Base-by-base conservation (phyloP, 2,113 vertebrate genomes). In the Aptenodytes patagonicus region DNA sequence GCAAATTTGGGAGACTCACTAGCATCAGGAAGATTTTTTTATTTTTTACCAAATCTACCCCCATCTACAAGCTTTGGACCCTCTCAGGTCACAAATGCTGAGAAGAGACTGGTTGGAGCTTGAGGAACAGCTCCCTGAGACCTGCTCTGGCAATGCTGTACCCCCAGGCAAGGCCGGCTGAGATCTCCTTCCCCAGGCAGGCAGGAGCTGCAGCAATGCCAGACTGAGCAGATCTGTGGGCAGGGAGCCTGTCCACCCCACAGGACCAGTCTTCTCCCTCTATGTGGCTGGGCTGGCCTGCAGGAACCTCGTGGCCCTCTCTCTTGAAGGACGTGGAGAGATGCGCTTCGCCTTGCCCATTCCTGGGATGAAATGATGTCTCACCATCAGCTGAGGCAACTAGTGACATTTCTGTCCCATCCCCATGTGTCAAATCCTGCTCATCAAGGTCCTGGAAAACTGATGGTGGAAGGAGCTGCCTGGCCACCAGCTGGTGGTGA, bases 241-340 rank as follows among this genome's bases (percentile, higher is more conserved):
- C 7, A 47, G 14, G 10, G 18, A 86, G 8, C 22, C 36, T 49
- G 38, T 18, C n/a, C 20, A 55, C 19, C 4, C 26, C 38, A 34
- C 44, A 54, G 36, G 28, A 72, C 20, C 16, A 19, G 17, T 36
- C 17, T 75, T 75, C 14, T 70, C 47, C n/a, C 22, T 13, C 49
- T 69, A 1, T 15, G 29, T 19, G 14, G 4, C 78, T 73, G n/a
- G 40, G 34, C 34, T 66, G 17, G 31, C 60, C 61, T 32, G 42
- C 3, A 26, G 57, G 38, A 93, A 17, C 25, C 6, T 73, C 0
- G 0, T 65, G 54, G 24, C 12, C 25, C 1, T 4, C 25, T 64
- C 21, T 54, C 47, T 55, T 21, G 16, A 26, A 90, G 29, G 29
- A 70, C 8, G 1, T 1, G 2, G 38, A 85, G 18, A 62, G 4